These are phyloP conservation scores for Branchipolynoe longqiensis DNA, from an alignment of 2,888 invertebrate species.

Conservation along the genomic window DNA sequence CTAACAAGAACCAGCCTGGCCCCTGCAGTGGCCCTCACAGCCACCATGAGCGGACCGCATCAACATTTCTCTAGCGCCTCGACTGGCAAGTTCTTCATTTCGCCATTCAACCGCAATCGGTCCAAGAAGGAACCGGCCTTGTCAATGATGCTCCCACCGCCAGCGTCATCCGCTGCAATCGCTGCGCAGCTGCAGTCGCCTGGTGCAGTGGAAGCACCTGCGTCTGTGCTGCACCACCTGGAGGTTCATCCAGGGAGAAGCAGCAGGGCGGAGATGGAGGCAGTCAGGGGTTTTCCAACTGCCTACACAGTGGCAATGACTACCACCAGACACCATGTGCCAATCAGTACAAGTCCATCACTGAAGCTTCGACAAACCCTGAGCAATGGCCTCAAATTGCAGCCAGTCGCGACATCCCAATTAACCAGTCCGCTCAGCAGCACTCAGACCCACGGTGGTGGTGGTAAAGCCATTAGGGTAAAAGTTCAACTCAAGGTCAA, in stretches of 20 bases:
- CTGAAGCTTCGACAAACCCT: slow-evolving; percentile 24
- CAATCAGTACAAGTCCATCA: background rate
- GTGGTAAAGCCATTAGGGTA: slow-evolving; percentile 38
- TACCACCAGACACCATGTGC: background rate
- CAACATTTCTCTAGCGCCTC: slow-evolving; percentile 3
- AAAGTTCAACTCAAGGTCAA: slow-evolving; percentile 49
- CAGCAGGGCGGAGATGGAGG: background rate
- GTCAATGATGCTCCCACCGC: background rate
- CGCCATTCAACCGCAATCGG: slow-evolving; percentile 34
- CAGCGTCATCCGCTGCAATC: background rate
- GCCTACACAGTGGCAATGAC: background rate
- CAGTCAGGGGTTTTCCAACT: background rate
- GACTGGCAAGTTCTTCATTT: slow-evolving; percentile 39
- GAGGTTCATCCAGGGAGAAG: no score
- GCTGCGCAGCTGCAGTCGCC: background rate
- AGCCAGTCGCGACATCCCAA: background rate
- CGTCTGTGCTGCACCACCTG: background rate
- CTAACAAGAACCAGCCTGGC: background rate
- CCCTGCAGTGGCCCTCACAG: background rate
- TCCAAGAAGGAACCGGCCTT: background rate
- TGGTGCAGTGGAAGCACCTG: background rate
- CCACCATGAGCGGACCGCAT: slow-evolving; percentile 18
- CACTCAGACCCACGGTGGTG: slow-evolving; percentile 28
- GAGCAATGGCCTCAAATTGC: slow-evolving; percentile 3
- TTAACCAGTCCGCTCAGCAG: slow-evolving; percentile 5